phyloP scores from a whole-genome alignment of 2,888 invertebrate genomes.

The Acrocera orbiculus region DNA sequence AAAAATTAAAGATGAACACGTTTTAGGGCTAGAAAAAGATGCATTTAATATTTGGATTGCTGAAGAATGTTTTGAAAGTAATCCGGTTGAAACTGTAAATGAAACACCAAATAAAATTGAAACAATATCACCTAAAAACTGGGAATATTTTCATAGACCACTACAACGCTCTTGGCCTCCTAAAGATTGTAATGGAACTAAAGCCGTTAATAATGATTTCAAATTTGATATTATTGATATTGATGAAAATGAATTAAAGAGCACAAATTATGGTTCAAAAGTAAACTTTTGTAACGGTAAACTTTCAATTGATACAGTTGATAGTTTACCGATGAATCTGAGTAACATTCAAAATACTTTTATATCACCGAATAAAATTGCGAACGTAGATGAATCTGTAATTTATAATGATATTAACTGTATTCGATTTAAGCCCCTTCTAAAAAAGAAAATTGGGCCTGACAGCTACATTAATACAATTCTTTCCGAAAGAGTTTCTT shows the following conservation, averaged over 20 bases:
- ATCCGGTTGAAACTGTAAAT: constrained; percentile 26
- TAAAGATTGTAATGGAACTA: constrained; percentile 40
- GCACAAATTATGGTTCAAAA: constrained; percentile 4
- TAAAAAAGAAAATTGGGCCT: constrained; percentile 49
- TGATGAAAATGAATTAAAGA: constrained; percentile 48
- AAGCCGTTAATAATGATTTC: constrained; percentile 53
- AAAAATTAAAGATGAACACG: constrained; percentile 33
- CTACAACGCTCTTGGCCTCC: constrained; percentile 59
- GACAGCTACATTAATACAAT: constrained; percentile 55
- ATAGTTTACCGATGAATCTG: too few species aligned
- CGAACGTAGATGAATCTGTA: too few species aligned
- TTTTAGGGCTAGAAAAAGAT: constrained; percentile 15
- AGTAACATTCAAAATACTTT: too few species aligned
- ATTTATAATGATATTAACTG: background rate
- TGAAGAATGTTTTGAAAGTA: constrained; percentile 27
- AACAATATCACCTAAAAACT: background rate
- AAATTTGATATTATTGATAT: constrained; percentile 71
- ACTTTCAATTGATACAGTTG: too few species aligned
- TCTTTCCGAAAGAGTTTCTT: constrained; percentile 30
- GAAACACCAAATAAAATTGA: constrained; percentile 9
- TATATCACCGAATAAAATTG: too few species aligned
- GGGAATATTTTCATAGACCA: constrained; percentile 52
- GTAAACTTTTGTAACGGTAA: too few species aligned
- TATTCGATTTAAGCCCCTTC: constrained; percentile 38
- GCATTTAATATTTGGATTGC: constrained; percentile 29